These are phyloP conservation scores for Discoglossus pictus DNA, from an alignment of 2,797 vertebrate species.

Conservation along the genomic window DNA sequence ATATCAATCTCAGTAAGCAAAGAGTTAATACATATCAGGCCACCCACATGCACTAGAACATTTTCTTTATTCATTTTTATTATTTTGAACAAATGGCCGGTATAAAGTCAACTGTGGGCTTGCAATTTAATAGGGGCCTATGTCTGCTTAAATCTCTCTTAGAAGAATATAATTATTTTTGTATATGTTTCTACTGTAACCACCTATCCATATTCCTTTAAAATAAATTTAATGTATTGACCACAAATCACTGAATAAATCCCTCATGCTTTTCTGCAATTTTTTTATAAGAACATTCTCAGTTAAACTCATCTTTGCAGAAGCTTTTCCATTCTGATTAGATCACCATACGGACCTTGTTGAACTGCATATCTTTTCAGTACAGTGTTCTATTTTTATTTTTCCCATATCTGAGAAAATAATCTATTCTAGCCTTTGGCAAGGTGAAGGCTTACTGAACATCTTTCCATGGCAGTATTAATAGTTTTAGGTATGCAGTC, in stretches of 20 bases:
- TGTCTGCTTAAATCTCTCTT: too few species aligned
- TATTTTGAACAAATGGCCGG: too few species aligned
- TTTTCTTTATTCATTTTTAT: too few species aligned
- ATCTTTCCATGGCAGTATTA: constrained; percentile 28
- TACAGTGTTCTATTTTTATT: constrained; percentile 44
- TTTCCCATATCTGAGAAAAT: constrained; percentile 36
- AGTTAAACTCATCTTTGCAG: constrained; percentile 2
- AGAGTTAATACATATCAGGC: too few species aligned
- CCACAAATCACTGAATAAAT: background rate
- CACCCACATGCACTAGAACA: too few species aligned
- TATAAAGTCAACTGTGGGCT: too few species aligned
- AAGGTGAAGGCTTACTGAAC: constrained; percentile 41
- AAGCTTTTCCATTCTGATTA: constrained; percentile 15
- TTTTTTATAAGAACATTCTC: constrained; percentile 1
- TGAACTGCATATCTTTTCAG: constrained; percentile 32
- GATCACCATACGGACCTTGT: constrained; percentile 15
- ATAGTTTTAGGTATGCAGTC: constrained; percentile 7
- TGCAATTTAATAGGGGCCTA: too few species aligned
- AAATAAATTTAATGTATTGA: too few species aligned
- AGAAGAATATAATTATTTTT: too few species aligned
- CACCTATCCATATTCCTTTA: too few species aligned
- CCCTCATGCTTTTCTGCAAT: background rate
- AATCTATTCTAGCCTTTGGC: constrained; percentile 47
- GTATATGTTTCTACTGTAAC: too few species aligned
- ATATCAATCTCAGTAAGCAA: too few species aligned